Conservation (phyloP, 2,888 invertebrate genomes). For the Hypomecis atomaria region DNA sequence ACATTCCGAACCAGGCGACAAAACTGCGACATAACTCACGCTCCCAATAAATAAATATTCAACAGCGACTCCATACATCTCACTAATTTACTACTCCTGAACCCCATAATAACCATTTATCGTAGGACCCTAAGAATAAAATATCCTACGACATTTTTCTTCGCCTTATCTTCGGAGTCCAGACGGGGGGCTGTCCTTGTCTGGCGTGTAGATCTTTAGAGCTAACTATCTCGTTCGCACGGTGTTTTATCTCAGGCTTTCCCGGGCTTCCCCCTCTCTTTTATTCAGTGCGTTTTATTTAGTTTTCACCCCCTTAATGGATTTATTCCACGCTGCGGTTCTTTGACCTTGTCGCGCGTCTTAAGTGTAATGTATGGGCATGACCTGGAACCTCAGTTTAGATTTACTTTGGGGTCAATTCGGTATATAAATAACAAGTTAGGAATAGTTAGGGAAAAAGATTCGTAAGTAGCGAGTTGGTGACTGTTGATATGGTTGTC, state of each 20-base stretch:
- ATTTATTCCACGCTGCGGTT: constrained; percentile 68
- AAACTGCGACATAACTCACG: constrained; percentile 60
- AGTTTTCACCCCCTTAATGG: constrained; percentile 77
- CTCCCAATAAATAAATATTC: constrained; percentile 79
- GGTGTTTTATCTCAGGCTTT: constrained; percentile 60
- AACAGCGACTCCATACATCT: constrained; percentile 75
- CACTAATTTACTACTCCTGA: constrained; percentile 80
- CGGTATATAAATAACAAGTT: constrained; percentile 25
- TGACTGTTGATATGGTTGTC: constrained; percentile 11
- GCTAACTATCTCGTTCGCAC: constrained; percentile 35
- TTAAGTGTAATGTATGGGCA: constrained; percentile 36
- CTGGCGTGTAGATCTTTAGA: constrained; percentile 39
- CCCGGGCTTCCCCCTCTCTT: constrained; percentile 54
- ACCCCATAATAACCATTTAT: constrained; percentile 82
- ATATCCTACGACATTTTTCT: constrained; percentile 81
- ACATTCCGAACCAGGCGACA: constrained; percentile 21
- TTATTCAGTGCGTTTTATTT: constrained; percentile 77
- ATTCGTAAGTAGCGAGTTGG: not conserved
- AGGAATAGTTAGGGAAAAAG: not conserved
- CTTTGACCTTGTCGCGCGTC: constrained; percentile 72
- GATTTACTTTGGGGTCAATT: constrained; percentile 30
- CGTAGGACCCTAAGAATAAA: constrained; percentile 72
- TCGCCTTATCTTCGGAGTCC: constrained; percentile 76
- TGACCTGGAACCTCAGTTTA: constrained; percentile 30
- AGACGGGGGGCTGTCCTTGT: constrained; percentile 63